Evolutionary conservation across 2,888 invertebrate genomes (phyloP).

Genomic region (Hermaeophaga mercurialis): DNA sequence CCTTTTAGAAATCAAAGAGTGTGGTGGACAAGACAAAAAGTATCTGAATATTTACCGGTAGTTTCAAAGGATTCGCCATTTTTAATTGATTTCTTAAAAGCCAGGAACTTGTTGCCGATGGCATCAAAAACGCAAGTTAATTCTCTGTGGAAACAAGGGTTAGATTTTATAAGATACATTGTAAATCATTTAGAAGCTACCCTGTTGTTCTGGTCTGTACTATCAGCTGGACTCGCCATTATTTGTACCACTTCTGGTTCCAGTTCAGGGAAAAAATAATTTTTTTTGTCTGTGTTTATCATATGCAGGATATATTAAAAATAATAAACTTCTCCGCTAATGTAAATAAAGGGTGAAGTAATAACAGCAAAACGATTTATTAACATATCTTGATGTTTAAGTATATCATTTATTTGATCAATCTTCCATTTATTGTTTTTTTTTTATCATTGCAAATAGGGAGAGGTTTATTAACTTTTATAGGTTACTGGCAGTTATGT

Average conservation of each 20-base stretch:
- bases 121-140: conserved; percentile 50
- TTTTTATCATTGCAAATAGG: no score
- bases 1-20: conserved; percentile 51
- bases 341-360: no score
- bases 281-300: background rate
- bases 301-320: no score
- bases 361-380: no score
- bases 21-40: conserved; percentile 65
- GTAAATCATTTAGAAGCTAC: conserved; percentile 60
- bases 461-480: no score
- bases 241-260: conserved; percentile 43
- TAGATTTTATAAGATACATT: conserved; percentile 60
- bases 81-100: conserved; percentile 63
- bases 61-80: conserved; percentile 64
- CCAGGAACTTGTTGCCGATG: conserved; percentile 61
- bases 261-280: background rate
- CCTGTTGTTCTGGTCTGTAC: conserved; percentile 62
- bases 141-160: conserved; percentile 56
- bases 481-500: no score
- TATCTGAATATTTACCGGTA: conserved; percentile 65
- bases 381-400: no score
- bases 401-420: no score
- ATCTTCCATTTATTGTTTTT: no score
- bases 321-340: background rate
- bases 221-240: conserved; percentile 63